Percentiles rank a stretch among this genome's conserved stretches.
Conservation (phyloP, 2,113 vertebrate species). For the Chiloscyllium plagiosum region DNA sequence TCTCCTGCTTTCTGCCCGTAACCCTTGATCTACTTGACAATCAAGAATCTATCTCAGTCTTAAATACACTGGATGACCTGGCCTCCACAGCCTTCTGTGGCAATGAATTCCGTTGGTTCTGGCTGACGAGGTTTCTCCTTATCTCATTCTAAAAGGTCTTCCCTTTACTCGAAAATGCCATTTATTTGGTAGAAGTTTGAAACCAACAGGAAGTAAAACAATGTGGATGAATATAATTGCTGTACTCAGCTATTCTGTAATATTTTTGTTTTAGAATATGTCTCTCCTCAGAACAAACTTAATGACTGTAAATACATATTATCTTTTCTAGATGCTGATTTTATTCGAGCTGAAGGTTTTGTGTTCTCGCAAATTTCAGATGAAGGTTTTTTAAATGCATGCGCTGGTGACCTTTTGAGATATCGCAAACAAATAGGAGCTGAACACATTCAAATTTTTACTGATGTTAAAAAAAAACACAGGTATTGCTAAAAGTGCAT, state of each 20-base stretch:
- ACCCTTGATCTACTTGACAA: no score
- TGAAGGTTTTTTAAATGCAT: slow-evolving; percentile 72
- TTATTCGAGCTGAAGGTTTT: slow-evolving; percentile 70
- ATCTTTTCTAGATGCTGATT: slow-evolving; percentile 59
- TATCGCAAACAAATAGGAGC: slow-evolving; percentile 71
- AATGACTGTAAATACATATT: not conserved
- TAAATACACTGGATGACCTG: no score
- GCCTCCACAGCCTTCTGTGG: no score
- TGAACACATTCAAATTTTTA: slow-evolving; percentile 71
- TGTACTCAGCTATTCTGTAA: not conserved
- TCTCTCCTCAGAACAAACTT: not conserved
- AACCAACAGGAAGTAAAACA: not conserved
- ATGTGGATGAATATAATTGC: not conserved
- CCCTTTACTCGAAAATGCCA: no score
- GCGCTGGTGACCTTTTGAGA: slow-evolving; percentile 61
- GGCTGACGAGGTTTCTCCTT: no score
- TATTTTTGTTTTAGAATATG: not conserved
- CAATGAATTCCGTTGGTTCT: no score
- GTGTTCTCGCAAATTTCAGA: slow-evolving; percentile 72
- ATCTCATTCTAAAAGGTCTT: no score
- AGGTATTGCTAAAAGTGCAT: slow-evolving; percentile 53
- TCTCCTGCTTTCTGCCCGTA: no score
- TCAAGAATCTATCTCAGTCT: no score
- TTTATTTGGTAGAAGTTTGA: not conserved
- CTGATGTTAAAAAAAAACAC: slow-evolving; percentile 87